These are phyloP conservation scores for Apis laboriosa DNA, from an alignment of 1,140 invertebrate species.

Conservation along the genomic window DNA sequence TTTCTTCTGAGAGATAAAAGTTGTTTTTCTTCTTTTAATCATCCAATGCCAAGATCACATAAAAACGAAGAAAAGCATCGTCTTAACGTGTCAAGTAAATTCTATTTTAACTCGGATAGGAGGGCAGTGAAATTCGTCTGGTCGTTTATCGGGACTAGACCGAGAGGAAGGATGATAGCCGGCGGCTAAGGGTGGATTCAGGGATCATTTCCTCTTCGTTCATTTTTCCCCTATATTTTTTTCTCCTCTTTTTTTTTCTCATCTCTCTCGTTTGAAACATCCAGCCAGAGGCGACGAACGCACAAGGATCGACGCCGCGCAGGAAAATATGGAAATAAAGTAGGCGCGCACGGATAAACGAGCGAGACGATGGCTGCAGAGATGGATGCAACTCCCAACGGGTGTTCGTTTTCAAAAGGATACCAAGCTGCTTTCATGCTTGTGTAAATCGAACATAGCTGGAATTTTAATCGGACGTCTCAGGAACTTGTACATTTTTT, in stretches of 20 bases:
- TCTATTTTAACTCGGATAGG: background rate
- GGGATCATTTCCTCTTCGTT: background rate
- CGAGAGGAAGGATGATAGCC: background rate
- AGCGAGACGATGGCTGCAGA: background rate
- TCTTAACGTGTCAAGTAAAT: background rate
- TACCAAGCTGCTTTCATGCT: background rate
- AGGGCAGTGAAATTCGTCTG: background rate
- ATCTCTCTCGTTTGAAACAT: slow-evolving; percentile 6
- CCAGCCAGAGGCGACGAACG: slow-evolving; percentile 1
- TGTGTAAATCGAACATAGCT: background rate
- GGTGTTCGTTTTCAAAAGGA: slow-evolving; percentile 22
- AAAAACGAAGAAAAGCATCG: too few relatives aligned
- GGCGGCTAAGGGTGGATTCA: slow-evolving; percentile 5
- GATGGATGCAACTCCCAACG: background rate
- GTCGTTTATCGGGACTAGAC: slow-evolving; percentile 12
- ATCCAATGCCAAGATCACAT: too few relatives aligned
- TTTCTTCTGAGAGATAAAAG: too few relatives aligned
- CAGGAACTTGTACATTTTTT: background rate
- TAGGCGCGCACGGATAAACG: background rate
- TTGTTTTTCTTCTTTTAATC: too few relatives aligned
- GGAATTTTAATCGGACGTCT: slow-evolving; percentile 14
- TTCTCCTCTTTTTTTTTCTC: too few relatives aligned
- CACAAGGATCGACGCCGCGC: background rate
- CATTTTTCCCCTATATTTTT: too few relatives aligned
- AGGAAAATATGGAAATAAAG: slow-evolving; percentile 10